Conservation (phyloP, 2,888 invertebrate genomes). For the Sphecodes monilicornis region DNA sequence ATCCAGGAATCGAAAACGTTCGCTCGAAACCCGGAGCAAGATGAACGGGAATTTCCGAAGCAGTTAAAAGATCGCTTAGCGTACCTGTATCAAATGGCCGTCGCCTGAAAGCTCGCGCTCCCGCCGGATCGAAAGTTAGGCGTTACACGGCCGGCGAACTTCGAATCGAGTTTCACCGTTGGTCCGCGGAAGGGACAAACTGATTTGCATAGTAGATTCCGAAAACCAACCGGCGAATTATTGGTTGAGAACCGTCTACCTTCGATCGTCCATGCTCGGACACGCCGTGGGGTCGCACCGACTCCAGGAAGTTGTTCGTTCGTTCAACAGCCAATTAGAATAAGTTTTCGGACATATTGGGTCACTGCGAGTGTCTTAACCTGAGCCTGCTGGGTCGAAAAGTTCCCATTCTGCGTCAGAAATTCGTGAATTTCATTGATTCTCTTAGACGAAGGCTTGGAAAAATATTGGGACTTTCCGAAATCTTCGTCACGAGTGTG, state of each 20-base stretch:
- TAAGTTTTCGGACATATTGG: conserved; percentile 33
- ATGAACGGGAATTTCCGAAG: background rate
- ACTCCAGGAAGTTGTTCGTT: conserved; percentile 26
- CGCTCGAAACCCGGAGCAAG: background rate
- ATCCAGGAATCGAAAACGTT: background rate
- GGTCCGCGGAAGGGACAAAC: conserved; percentile 17
- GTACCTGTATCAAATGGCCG: conserved; percentile 21
- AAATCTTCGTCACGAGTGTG: too few species aligned
- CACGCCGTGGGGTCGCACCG: background rate
- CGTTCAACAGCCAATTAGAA: conserved; percentile 53
- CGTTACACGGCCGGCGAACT: conserved; percentile 32
- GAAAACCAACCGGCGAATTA: conserved; percentile 45
- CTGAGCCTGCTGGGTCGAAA: background rate
- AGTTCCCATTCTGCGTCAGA: too few species aligned
- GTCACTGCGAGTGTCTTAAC: background rate
- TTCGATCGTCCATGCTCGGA: conserved; percentile 42
- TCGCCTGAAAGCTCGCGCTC: background rate
- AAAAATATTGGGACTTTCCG: too few species aligned
- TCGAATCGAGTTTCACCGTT: conserved; percentile 40
- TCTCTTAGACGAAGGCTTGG: too few species aligned
- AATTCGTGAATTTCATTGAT: background rate
- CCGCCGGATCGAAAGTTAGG: conserved; percentile 33
- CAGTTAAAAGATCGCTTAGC: conserved; percentile 25
- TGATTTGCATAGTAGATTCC: conserved; percentile 32
- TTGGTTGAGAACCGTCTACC: conserved; percentile 23